Evolutionary conservation across 1,140 invertebrate genomes (phyloP).

Genomic region (Ceratoteleas bidentatus): DNA sequence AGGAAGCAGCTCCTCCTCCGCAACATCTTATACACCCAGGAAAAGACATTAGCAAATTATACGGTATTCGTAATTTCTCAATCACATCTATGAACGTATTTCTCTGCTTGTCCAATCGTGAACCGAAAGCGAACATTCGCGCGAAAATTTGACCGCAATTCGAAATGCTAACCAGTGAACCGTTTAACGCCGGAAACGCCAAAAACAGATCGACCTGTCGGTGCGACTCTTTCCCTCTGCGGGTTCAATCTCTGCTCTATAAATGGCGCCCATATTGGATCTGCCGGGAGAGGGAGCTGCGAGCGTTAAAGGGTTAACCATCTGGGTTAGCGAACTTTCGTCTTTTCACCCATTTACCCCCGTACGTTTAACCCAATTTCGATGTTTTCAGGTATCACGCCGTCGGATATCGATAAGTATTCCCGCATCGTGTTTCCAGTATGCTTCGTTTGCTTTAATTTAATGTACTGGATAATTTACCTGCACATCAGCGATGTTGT

Average conservation of each 20-base stretch:
- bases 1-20: constrained; percentile 86
- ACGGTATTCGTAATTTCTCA: constrained; percentile 78
- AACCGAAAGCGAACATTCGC: neutral
- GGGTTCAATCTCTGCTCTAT: too few species aligned
- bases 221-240: too few species aligned
- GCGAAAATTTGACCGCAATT: neutral
- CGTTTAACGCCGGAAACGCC: too few species aligned
- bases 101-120: too few species aligned
- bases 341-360: neutral
- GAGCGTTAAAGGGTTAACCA: neutral
- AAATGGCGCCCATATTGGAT: too few species aligned
- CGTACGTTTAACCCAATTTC: neutral
- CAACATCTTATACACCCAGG: constrained; percentile 89
- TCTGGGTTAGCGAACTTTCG: neutral
- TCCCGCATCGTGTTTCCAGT: constrained; percentile 97
- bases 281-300: too few species aligned
- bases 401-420: constrained; percentile 98
- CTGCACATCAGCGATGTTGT: constrained; percentile 97
- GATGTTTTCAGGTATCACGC: constrained; percentile 87
- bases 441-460: constrained; percentile 98
- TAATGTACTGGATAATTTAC: constrained; percentile 99
- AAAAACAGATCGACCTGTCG: too few species aligned
- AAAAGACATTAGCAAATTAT: constrained; percentile 93
- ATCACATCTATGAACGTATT: neutral
- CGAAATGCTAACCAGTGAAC: too few species aligned